Conservation (phyloP, 2,797 vertebrate species). For the Macroramphosus scolopax region DNA sequence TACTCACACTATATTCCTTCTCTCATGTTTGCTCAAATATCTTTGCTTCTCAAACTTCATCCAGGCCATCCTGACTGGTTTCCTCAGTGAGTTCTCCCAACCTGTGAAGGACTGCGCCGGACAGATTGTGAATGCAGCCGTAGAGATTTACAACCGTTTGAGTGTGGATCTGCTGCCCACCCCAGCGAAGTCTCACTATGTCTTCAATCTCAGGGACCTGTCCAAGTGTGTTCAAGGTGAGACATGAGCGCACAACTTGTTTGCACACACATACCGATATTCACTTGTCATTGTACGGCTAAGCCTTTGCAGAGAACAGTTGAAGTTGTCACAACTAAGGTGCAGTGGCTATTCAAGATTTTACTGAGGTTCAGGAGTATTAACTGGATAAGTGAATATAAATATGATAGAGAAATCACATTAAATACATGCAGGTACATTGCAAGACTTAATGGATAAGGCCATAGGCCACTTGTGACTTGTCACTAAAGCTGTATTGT, state of each 20-base stretch:
- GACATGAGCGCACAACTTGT: constrained; percentile 1
- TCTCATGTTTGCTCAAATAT: background rate
- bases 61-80: constrained; percentile 85
- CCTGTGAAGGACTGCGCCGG: constrained; percentile 77
- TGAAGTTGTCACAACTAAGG: no score
- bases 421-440: no score
- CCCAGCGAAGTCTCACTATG: constrained; percentile 88
- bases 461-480: no score
- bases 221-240: constrained; percentile 90
- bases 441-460: no score
- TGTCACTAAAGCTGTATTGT: no score
- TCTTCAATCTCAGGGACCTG: constrained; percentile 88
- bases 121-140: constrained; percentile 83
- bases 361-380: background rate
- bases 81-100: constrained; percentile 80
- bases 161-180: constrained; percentile 87
- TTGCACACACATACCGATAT: background rate
- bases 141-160: constrained; percentile 88
- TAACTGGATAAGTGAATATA: background rate
- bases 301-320: no score
- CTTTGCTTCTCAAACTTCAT: constrained; percentile 7
- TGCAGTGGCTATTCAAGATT: no score
- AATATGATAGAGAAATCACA: no score
- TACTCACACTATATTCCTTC: no score
- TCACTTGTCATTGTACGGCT: no score